A percentile compares a stretch with the other conserved stretches of the same genome.
Evolutionary conservation across 2,888 invertebrate species (phyloP).

Genomic region (Alitta virens): DNA sequence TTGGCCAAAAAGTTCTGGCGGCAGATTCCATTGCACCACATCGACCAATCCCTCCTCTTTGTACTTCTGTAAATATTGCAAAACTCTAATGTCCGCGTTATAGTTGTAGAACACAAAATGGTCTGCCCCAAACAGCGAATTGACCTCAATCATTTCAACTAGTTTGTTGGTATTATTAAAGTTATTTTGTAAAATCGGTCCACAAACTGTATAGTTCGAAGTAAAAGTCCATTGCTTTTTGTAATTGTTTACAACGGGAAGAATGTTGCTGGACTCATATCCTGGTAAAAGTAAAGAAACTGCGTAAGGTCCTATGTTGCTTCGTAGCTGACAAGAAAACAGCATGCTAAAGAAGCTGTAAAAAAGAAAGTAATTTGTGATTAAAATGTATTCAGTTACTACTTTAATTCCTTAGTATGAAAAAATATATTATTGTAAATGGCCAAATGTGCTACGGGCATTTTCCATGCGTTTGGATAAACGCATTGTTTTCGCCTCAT

Average conservation of each 20-base stretch:
- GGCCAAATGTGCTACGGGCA: too few species aligned
- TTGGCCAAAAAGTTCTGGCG: slow-evolving; percentile 17
- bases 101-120: slow-evolving; percentile 32
- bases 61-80: slow-evolving; percentile 16
- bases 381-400: too few species aligned
- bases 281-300: background rate
- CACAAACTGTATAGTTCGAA: background rate
- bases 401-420: too few species aligned
- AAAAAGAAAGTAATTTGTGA: too few species aligned
- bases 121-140: too few species aligned
- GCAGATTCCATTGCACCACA: slow-evolving; percentile 28
- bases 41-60: slow-evolving; percentile 21
- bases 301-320: too few species aligned
- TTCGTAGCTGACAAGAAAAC: too few species aligned
- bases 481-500: too few species aligned
- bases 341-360: too few species aligned
- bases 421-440: too few species aligned
- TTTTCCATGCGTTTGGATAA: too few species aligned
- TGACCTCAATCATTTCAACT: slow-evolving; percentile 7
- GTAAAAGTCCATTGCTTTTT: background rate
- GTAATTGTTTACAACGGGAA: background rate
- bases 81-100: slow-evolving; percentile 12
- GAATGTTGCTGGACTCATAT: background rate
- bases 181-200: background rate
- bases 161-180: background rate